A percentile compares a stretch with the other conserved stretches of the same genome.
Conservation (phyloP, 2,113 vertebrate species). For the Cavia aperea region DNA sequence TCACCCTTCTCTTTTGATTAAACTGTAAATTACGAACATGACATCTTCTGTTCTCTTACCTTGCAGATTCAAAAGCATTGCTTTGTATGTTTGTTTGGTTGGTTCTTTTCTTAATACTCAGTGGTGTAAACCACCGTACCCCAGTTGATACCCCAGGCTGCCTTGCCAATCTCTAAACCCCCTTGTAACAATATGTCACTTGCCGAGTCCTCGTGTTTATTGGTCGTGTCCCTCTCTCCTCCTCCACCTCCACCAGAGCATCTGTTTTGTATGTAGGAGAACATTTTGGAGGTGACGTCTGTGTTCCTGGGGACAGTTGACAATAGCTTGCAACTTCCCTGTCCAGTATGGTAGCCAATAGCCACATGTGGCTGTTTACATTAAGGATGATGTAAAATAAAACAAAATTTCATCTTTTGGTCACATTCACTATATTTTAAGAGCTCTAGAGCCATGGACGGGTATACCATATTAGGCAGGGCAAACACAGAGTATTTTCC, state of each 20-base stretch:
- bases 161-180: background rate
- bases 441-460: background rate
- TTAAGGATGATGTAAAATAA: background rate
- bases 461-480: background rate
- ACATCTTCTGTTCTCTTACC: background rate
- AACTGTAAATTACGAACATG: background rate
- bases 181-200: background rate
- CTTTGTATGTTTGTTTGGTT: background rate
- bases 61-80: background rate
- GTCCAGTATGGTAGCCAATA: background rate
- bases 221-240: too few species aligned
- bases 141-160: background rate
- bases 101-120: background rate
- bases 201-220: background rate
- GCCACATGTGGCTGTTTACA: background rate
- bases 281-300: background rate
- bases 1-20: background rate
- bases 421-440: background rate
- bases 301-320: background rate
- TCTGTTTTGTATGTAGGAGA: background rate
- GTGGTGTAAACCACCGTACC: too few species aligned
- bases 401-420: background rate
- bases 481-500: background rate
- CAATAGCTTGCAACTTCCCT: background rate
- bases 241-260: fast-evolving